Percentiles rank a stretch among this genome's conserved stretches.
Evolutionary conservation across 2,797 vertebrate genomes (phyloP).

Genomic region (Sebastiscus tertius): DNA sequence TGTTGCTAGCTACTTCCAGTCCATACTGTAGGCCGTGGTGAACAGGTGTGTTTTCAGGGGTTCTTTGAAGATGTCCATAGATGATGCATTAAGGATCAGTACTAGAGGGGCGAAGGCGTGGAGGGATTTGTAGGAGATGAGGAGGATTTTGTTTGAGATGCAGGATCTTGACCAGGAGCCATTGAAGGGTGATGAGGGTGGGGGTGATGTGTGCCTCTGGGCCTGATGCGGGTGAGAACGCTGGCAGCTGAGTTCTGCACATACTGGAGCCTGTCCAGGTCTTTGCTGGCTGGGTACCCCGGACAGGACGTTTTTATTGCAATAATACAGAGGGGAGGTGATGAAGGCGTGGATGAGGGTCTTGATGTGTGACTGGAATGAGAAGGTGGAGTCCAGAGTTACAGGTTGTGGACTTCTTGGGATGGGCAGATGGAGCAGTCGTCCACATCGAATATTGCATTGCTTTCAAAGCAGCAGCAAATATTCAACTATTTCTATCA

Average conservation of each 20-base stretch:
- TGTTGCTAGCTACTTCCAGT: no score
- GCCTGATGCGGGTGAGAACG: not conserved
- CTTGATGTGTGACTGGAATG: not conserved
- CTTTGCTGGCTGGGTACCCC: not conserved
- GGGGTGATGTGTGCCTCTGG: not conserved
- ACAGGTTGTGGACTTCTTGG: not conserved
- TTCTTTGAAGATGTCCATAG: no score
- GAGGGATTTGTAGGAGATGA: not conserved
- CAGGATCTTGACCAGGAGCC: no score
- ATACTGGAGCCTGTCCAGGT: not conserved
- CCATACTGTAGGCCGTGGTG: no score
- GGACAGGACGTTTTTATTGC: no score
- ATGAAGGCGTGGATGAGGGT: no score
- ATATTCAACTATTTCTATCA: not conserved
- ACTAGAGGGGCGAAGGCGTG: no score
- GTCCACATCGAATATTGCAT: not conserved
- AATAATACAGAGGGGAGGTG: no score
- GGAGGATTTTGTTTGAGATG: no score
- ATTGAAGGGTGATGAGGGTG: not conserved
- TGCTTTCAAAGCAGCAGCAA: constrained; percentile 1
- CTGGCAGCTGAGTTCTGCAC: not conserved
- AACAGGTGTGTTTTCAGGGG: no score
- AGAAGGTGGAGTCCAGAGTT: not conserved
- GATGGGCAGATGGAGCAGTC: not conserved
- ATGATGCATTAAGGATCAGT: no score